Base-by-base conservation (phyloP, 2,888 invertebrate genomes). In the Dioctria linearis region DNA sequence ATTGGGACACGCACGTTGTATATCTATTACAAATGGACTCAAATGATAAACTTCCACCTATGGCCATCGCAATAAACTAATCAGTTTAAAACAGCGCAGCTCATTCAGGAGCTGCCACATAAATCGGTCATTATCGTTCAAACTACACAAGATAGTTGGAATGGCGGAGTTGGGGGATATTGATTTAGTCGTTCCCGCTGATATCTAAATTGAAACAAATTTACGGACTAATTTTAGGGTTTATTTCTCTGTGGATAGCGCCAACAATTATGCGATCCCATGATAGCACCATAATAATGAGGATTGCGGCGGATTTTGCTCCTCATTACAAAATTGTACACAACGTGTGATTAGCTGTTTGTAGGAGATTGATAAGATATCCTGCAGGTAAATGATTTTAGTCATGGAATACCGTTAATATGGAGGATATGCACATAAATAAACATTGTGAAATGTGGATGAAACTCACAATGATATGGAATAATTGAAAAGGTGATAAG, bases 171-270 rank as follows among this genome's bases (percentile, higher is more conserved):
- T 39, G n/a, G 90, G 0, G 90, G 84, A 90, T 90, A 84, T 90
- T 90, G 82, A 90, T 90, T 81, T 84, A 90, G 86, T 90, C 90
- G 40, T 90, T 90, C 49, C 90, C 90, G 85, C 90, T 90, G 81
- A 90, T 90, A 61, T 90, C 90, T 81, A 90, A 90, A 82, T 90
- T 90, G 84, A 88, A 90, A 82, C 90, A 90, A 83, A 80, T 69
- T 78, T 78, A 78, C 71, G 69, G 69, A 51, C 39, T 11, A 8
- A 54, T 11, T 8, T n/a, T 46, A 39, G 69, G 51, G 13, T 39
- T n/a, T 37, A 69, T 51, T 69, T 51, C 49, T 51, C 51, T n/a
- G 25, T 25, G 25, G 25, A 25, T 49, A 25, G 54, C 69, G 69
- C 39, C 51, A 13, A 51, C 69, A 37, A 25, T 25, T 39, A 9